phyloP scores from a whole-genome alignment of 2,113 vertebrate genomes.

The Argyrosomus japonicus region DNA sequence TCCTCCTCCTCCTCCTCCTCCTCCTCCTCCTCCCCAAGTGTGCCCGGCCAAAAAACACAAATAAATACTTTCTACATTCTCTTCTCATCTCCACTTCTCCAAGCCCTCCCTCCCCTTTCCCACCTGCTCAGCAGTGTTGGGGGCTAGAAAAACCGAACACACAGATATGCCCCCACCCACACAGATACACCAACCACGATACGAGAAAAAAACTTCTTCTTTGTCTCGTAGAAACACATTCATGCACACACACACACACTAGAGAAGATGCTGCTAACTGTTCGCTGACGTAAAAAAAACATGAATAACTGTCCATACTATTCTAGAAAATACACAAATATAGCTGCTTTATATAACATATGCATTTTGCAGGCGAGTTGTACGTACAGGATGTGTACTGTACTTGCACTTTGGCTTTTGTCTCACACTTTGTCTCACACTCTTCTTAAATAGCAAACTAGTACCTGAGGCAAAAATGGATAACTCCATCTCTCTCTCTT shows the following conservation, averaged over 20 bases:
- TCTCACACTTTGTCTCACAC: constrained; percentile 40
- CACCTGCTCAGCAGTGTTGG: too few species aligned
- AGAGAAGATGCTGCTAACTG: too few species aligned
- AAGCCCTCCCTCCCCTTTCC: constrained; percentile 25
- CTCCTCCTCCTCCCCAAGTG: constrained; percentile 3
- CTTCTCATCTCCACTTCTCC: constrained; percentile 37
- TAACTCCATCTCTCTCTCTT: constrained; percentile 25
- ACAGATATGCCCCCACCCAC: constrained; percentile 47
- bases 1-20: constrained; percentile 18
- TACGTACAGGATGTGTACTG: not conserved
- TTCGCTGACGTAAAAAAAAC: not conserved
- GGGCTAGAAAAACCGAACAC: constrained; percentile 62
- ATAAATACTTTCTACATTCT: constrained; percentile 36
- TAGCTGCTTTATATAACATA: not conserved
- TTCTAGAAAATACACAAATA: not conserved
- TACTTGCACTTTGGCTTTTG: constrained; percentile 5
- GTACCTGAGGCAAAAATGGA: constrained; percentile 46
- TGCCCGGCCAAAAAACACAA: constrained; percentile 47
- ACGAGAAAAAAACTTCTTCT: not conserved
- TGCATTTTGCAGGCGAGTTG: not conserved
- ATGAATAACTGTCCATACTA: not conserved
- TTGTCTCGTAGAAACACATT: not conserved
- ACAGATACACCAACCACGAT: not conserved
- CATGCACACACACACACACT: not conserved
- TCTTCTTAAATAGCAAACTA: constrained; percentile 29